phyloP scores from a whole-genome alignment of 2,797 vertebrate genomes.

The Spheniscus humboldti region DNA sequence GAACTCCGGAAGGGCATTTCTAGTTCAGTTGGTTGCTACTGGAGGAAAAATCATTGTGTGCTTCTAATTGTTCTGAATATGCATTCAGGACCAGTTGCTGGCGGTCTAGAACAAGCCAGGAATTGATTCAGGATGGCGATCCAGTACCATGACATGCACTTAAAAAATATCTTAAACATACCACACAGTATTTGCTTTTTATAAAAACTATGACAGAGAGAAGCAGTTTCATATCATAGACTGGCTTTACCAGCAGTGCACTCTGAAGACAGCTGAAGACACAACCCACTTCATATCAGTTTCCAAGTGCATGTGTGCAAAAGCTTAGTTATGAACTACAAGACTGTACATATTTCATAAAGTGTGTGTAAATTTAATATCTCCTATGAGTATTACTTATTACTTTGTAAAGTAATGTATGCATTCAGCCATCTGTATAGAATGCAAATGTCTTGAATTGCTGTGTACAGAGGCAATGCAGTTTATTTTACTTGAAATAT shows the following conservation, averaged over 20 bases:
- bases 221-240: neutral
- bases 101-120: neutral
- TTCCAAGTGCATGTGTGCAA: neutral
- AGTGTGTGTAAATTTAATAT: slow-evolving; percentile 35
- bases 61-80: neutral
- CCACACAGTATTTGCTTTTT: neutral
- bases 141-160: neutral
- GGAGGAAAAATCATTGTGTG: neutral
- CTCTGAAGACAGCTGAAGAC: neutral
- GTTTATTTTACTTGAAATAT: neutral
- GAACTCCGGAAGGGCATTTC: neutral
- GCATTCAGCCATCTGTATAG: neutral
- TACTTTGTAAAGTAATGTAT: slow-evolving; percentile 49
- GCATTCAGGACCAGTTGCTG: neutral
- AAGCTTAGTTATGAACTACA: neutral
- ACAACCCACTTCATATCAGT: neutral
- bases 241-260: neutral
- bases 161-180: neutral
- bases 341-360: neutral
- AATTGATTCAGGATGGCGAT: neutral
- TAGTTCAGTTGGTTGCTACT: neutral
- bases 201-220: neutral
- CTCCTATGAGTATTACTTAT: slow-evolving; percentile 45
- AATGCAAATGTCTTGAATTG: slow-evolving; percentile 26
- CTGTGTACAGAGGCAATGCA: slow-evolving; percentile 6